Conservation (phyloP, 1,140 invertebrate species). For the Oryzaephilus surinamensis region DNA sequence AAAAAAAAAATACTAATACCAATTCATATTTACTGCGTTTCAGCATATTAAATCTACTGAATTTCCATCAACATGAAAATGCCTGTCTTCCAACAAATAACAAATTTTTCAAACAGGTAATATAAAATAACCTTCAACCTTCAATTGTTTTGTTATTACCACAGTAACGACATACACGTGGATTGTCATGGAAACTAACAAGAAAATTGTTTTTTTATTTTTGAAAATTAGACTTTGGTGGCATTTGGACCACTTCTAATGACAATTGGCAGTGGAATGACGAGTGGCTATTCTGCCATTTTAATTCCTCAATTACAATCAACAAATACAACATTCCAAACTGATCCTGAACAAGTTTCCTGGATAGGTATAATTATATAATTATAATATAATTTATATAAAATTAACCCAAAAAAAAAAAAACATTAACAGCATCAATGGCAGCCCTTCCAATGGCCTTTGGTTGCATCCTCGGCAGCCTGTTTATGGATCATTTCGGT, state of each 20-base stretch:
- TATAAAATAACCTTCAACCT: too few species aligned
- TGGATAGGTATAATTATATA: slow-evolving; percentile 46
- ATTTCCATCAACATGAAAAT: too few species aligned
- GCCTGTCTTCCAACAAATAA: too few species aligned
- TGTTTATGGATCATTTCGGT: slow-evolving; percentile 56
- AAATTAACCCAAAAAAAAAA: neutral
- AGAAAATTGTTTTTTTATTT: too few species aligned
- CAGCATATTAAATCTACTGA: too few species aligned
- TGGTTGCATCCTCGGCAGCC: slow-evolving; percentile 46
- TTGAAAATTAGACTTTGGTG: slow-evolving; percentile 41
- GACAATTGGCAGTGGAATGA: slow-evolving; percentile 44
- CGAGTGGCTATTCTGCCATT: slow-evolving; percentile 50
- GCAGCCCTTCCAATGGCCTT: slow-evolving; percentile 47
- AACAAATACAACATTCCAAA: slow-evolving; percentile 33
- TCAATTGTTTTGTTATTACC: too few species aligned
- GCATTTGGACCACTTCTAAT: slow-evolving; percentile 43
- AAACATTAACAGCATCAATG: slow-evolving; percentile 39
- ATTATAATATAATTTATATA: neutral
- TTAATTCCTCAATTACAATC: slow-evolving; percentile 46
- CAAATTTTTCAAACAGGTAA: too few species aligned
- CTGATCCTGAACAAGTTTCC: slow-evolving; percentile 41
- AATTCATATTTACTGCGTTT: too few species aligned
- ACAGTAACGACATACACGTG: too few species aligned
- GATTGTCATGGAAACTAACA: too few species aligned
- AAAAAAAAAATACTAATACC: too few species aligned